Evolutionary conservation across 2,888 invertebrate genomes (phyloP), one percentile per base, ranked within the genome.

Genomic region (Enchytraeus crypticus): DNA sequence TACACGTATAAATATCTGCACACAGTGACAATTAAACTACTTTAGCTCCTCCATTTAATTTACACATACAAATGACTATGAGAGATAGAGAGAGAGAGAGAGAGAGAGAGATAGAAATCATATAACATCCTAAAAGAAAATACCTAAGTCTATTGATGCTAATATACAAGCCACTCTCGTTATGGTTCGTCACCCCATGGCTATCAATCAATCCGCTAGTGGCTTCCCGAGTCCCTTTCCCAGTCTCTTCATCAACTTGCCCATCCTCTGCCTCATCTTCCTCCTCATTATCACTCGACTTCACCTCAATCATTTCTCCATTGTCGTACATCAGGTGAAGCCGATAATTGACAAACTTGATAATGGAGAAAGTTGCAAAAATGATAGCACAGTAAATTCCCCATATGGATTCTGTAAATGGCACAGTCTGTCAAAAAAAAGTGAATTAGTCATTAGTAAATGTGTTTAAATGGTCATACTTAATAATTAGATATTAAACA

Each of bases 241-340:
- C 34, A 26, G 34, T 34, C 21, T 58, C 58, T 29, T 33, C 47
- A 23, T 51, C 53, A 4, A 49, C 55, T 27, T 63, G 54, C n/a
- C 62, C 53, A 47, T 57, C 59, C 30, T 63, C 57, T 32, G 53
- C 57, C 23, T 51, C 51, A 47, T 49, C 51, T 21, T 27, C 38
- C 14, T 57, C 61, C 14, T 30, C 29, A 23, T 43, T 69, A 26
- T 62, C 61, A 46, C 59, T 60, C 11, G 57, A 53, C 32, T 53
- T 30, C 38, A 74, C 76, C 60, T 76, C 74, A 32, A 75, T 73
- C 57, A 75, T 87, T 79, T 93, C 92, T n/a, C 88, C 88, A 18
- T 91, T 91, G 80, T 96, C 95, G 80, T 93, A 96, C 83, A 95
- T 87, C 71, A 88, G 86, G 80, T 96, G 96, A 63, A 96, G 84